Percentiles rank a stretch among this genome's conserved stretches.
phyloP scores from a whole-genome alignment of 2,113 vertebrate genomes.

The Amphiprion ocellaris region DNA sequence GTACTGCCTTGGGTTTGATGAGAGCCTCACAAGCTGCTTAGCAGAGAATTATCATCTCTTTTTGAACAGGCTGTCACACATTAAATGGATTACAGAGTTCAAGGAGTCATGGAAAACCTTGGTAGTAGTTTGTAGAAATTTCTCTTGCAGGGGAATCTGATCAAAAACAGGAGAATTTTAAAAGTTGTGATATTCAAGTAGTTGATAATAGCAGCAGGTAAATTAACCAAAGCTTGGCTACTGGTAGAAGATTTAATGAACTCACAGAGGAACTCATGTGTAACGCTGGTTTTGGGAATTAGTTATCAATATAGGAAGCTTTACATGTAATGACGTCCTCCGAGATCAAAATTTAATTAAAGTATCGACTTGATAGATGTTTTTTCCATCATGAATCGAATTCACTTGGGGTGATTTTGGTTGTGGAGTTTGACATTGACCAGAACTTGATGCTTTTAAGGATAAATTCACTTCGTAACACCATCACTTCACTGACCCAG shows the following conservation, averaged over 20 bases:
- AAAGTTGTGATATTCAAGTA: too few relatives aligned
- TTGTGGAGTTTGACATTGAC: not conserved
- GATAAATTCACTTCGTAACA: slow-evolving; percentile 21
- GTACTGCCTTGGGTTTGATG: slow-evolving; percentile 7
- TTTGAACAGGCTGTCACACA: slow-evolving; percentile 28
- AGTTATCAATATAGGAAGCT: too few relatives aligned
- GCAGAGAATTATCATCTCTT: slow-evolving; percentile 16
- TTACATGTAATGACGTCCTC: not conserved
- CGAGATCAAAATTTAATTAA: not conserved
- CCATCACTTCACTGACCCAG: slow-evolving; percentile 9
- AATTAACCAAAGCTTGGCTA: too few relatives aligned
- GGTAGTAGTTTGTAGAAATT: not conserved
- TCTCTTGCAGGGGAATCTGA: not conserved
- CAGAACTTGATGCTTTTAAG: slow-evolving; percentile 9
- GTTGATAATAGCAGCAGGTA: too few relatives aligned
- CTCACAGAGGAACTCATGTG: not conserved
- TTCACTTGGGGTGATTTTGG: slow-evolving; percentile 17
- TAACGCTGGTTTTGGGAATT: not conserved
- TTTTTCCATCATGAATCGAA: not conserved
- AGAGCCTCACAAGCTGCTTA: slow-evolving; percentile 24
- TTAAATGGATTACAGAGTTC: slow-evolving; percentile 17
- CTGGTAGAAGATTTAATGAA: too few relatives aligned
- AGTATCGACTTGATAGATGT: not conserved
- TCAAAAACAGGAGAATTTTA: too few relatives aligned
- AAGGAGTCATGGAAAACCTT: slow-evolving; percentile 9